phyloP scores from a whole-genome alignment of 2,797 vertebrate genomes.

The Alectoris magna region DNA sequence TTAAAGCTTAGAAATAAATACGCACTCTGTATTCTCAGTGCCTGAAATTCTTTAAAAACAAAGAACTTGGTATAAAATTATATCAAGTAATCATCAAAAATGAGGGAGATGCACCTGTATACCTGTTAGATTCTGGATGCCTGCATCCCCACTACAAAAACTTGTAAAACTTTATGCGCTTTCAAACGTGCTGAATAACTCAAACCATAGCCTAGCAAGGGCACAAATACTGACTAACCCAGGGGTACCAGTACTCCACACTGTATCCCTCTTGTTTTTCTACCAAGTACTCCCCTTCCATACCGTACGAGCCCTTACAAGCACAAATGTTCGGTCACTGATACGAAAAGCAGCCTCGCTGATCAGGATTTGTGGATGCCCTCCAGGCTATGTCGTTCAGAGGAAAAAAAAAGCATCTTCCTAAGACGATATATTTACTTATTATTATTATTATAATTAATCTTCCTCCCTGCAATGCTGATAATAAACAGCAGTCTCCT shows the following conservation, averaged over 20 bases:
- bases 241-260: slow-evolving; percentile 33
- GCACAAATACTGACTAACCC: slow-evolving; percentile 36
- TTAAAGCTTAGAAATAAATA: slow-evolving; percentile 78
- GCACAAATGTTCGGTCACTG: slow-evolving; percentile 38
- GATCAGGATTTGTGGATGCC: slow-evolving; percentile 48
- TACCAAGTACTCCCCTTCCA: neutral
- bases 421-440: slow-evolving; percentile 6
- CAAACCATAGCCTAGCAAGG: slow-evolving; percentile 34
- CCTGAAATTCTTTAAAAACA: slow-evolving; percentile 79
- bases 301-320: neutral
- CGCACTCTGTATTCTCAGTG: slow-evolving; percentile 53
- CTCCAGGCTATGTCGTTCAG: slow-evolving; percentile 22
- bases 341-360: slow-evolving; percentile 45
- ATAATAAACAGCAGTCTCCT: slow-evolving; percentile 45
- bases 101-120: slow-evolving; percentile 71
- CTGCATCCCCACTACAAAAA: slow-evolving; percentile 80
- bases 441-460: neutral
- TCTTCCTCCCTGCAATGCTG: slow-evolving; percentile 30
- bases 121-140: slow-evolving; percentile 75
- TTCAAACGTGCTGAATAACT: slow-evolving; percentile 56
- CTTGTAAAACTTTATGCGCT: slow-evolving; percentile 50
- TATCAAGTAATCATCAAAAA: slow-evolving; percentile 77
- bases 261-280: slow-evolving; percentile 8
- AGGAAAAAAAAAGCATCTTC: slow-evolving; percentile 41
- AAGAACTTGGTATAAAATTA: slow-evolving; percentile 80